phyloP scores from a whole-genome alignment of 2,888 invertebrate genomes.

The Leucozona laternaria region DNA sequence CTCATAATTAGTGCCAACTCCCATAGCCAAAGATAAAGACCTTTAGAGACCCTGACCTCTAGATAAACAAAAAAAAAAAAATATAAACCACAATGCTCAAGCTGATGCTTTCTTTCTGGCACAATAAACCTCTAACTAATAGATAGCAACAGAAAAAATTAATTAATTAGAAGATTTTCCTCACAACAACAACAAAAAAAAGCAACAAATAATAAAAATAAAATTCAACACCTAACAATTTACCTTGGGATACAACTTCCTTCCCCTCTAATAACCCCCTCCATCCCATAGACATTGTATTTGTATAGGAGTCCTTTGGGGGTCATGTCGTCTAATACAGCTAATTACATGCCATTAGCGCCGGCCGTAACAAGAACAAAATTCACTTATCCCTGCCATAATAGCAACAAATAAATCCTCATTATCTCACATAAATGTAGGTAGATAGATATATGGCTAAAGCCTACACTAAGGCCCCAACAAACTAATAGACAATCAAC shows the following conservation, averaged over 20 bases:
- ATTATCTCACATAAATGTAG: constrained; percentile 31
- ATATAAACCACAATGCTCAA: constrained; percentile 7
- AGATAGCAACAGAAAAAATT: constrained; percentile 20
- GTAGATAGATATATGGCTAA: not conserved
- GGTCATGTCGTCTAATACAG: constrained; percentile 19
- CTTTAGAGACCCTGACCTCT: constrained; percentile 58
- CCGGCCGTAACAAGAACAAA: constrained; percentile 31
- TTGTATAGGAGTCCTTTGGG: constrained; percentile 8
- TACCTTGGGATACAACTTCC: constrained; percentile 16
- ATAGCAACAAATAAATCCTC: constrained; percentile 64
- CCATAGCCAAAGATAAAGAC: constrained; percentile 26
- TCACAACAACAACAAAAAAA: not conserved
- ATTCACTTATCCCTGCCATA: constrained; percentile 59
- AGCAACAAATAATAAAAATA: constrained; percentile 6
- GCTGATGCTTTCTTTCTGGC: not conserved
- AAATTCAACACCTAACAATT: constrained; percentile 47
- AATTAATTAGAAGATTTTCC: constrained; percentile 49
- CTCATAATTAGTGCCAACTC: constrained; percentile 60
- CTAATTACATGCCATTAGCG: constrained; percentile 69
- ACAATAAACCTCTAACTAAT: not conserved
- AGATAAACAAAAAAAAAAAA: constrained; percentile 5
- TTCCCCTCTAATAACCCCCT: not conserved
- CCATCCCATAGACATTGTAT: not conserved
- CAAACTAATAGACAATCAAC: constrained; percentile 39
- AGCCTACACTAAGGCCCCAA: not conserved